Evolutionary conservation across 1,140 invertebrate genomes (phyloP).

Genomic region (Muscidifurax raptorellus): DNA sequence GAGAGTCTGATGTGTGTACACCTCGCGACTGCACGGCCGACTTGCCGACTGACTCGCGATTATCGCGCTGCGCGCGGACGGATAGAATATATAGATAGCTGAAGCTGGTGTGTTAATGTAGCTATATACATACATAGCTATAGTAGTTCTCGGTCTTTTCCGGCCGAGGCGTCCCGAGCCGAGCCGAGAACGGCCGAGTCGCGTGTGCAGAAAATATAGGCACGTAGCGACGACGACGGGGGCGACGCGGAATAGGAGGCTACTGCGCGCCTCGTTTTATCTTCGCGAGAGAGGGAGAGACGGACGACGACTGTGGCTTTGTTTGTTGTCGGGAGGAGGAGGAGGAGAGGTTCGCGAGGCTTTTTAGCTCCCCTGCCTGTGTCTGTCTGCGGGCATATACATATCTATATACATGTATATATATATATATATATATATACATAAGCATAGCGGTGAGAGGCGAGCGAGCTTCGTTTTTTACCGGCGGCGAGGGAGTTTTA

Average conservation of each 20-base stretch:
- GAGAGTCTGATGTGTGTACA: background rate
- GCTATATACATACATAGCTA: background rate
- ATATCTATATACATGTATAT: no score
- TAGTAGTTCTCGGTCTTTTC: background rate
- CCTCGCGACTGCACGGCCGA: constrained; percentile 38
- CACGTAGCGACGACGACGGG: background rate
- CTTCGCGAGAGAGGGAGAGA: background rate
- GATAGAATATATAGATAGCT: background rate
- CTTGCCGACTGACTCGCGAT: constrained; percentile 40
- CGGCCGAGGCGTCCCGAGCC: constrained; percentile 19
- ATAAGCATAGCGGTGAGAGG: background rate
- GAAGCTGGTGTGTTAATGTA: background rate
- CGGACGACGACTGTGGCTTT: background rate
- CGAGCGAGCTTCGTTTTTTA: background rate
- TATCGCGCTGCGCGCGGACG: constrained; percentile 1
- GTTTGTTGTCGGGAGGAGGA: background rate
- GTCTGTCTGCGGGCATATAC: no score
- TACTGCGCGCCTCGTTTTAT: constrained; percentile 1
- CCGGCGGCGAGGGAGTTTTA: background rate
- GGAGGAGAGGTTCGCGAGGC: background rate
- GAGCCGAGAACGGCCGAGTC: background rate
- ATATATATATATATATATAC: background rate
- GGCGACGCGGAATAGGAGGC: background rate
- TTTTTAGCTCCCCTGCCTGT: background rate
- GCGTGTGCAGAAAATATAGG: constrained; percentile 1